These are phyloP conservation scores for Chloroclystis v-ata DNA, from an alignment of 2,888 invertebrate species.

Conservation along the genomic window DNA sequence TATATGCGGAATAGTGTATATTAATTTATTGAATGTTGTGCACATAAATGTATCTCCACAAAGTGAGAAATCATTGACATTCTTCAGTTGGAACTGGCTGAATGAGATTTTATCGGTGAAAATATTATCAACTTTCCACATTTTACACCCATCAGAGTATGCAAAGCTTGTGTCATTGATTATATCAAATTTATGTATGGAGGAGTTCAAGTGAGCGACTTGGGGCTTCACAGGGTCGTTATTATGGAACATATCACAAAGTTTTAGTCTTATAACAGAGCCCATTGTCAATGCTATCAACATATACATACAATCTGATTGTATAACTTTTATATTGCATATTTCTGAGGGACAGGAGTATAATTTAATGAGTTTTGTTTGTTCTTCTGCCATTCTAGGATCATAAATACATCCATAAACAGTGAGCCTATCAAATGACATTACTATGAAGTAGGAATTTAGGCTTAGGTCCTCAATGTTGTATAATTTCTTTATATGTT, in stretches of 20 bases:
- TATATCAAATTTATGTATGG: constrained; percentile 44
- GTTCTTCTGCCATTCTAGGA: constrained; percentile 30
- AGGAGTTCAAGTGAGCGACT: constrained; percentile 52
- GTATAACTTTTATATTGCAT: constrained; percentile 40
- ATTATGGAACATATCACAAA: constrained; percentile 26
- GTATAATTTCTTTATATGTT: constrained; percentile 32
- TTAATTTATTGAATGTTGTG: constrained; percentile 51
- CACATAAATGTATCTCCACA: constrained; percentile 51
- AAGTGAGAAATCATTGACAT: constrained; percentile 52
- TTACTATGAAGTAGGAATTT: constrained; percentile 33
- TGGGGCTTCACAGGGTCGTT: constrained; percentile 23
- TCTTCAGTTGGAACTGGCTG: constrained; percentile 45
- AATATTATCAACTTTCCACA: constrained; percentile 56
- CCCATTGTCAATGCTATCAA: constrained; percentile 52
- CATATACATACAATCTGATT: constrained; percentile 32
- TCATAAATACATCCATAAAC: constrained; percentile 45
- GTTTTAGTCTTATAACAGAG: constrained; percentile 44
- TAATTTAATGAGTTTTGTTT: constrained; percentile 39
- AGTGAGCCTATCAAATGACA: constrained; percentile 46
- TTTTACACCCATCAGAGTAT: constrained; percentile 55
- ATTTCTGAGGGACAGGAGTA: constrained; percentile 55
- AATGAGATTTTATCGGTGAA: constrained; percentile 41
- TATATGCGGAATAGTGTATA: constrained; percentile 49
- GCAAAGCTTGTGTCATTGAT: constrained; percentile 38
- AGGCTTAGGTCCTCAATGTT: constrained; percentile 21